These are phyloP conservation scores for Eueremaeus valkanovi DNA, from an alignment of 2,888 invertebrate species.

Conservation along the genomic window DNA sequence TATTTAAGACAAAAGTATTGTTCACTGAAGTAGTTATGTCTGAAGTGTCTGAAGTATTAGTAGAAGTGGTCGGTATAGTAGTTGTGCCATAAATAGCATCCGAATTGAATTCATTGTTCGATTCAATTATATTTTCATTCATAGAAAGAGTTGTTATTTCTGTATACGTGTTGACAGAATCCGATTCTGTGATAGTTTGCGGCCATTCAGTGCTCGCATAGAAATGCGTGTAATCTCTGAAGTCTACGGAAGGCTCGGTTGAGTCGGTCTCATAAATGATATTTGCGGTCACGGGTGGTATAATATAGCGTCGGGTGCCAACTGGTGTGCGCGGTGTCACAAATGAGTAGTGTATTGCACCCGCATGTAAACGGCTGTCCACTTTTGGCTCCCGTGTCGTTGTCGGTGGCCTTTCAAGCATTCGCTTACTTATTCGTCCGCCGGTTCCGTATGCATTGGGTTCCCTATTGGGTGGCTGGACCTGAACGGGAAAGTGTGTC, in stretches of 20 bases:
- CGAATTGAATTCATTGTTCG: too few relatives aligned
- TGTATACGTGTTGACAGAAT: too few relatives aligned
- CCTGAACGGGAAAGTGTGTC: background rate
- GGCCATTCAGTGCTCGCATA: background rate
- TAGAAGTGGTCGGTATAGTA: background rate
- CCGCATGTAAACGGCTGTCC: background rate
- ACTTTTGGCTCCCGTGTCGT: background rate
- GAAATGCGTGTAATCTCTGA: too few relatives aligned
- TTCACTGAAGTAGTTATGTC: background rate
- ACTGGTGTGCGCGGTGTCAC: background rate
- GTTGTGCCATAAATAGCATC: too few relatives aligned
- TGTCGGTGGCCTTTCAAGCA: conserved; percentile 15
- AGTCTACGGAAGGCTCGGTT: too few relatives aligned
- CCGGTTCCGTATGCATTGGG: too few relatives aligned
- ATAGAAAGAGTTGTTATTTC: too few relatives aligned
- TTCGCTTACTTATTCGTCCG: background rate
- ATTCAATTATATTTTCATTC: too few relatives aligned
- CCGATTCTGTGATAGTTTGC: too few relatives aligned
- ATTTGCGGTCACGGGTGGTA: background rate
- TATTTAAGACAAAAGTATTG: background rate
- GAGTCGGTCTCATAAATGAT: background rate
- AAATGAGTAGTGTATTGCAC: background rate
- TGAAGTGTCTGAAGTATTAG: too few relatives aligned
- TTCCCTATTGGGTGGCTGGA: background rate
- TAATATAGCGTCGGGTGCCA: background rate